A percentile compares a stretch with the other conserved stretches of the same genome.
These are phyloP conservation scores for Parapristionchus giblindavisi DNA, from an alignment of 2,888 invertebrate species.

Conservation along the genomic window DNA sequence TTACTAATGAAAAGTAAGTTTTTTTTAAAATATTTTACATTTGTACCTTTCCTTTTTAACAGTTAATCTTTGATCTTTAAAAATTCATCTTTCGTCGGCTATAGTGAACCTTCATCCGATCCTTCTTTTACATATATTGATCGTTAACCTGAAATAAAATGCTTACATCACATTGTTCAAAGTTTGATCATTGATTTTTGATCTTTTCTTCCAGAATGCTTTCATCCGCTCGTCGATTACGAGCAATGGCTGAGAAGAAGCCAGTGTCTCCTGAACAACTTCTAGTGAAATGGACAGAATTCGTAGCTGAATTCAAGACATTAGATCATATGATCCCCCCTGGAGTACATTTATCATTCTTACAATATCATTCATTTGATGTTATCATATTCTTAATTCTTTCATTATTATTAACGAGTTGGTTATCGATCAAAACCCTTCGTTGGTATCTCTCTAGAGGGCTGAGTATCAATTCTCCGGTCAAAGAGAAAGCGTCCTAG, in stretches of 20 bases:
- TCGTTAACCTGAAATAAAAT: no score
- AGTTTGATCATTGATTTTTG: not conserved
- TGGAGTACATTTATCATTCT: not conserved
- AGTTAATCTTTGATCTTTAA: not conserved
- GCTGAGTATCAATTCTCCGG: slow-evolving; percentile 12
- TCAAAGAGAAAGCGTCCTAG: slow-evolving; percentile 26
- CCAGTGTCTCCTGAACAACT: slow-evolving; percentile 53
- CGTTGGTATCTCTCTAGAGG: not conserved
- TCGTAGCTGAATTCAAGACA: slow-evolving; percentile 55
- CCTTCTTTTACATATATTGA: no score
- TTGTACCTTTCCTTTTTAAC: not conserved
- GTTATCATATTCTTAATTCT: slow-evolving; percentile 14
- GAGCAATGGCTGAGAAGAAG: slow-evolving; percentile 53
- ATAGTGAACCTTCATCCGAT: not conserved
- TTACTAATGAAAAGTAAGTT: slow-evolving; percentile 39
- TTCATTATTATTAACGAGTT: not conserved
- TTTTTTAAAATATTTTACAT: not conserved
- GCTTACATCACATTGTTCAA: not conserved
- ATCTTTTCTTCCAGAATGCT: slow-evolving; percentile 7
- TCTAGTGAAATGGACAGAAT: slow-evolving; percentile 56
- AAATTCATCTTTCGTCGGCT: not conserved
- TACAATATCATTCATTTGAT: slow-evolving; percentile 33
- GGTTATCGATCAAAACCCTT: not conserved
- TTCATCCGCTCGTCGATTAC: slow-evolving; percentile 45
- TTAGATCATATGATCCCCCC: slow-evolving; percentile 36